Evolutionary conservation across 2,113 vertebrate genomes (phyloP), one percentile per base, ranked within the genome.

Genomic region (Neodon shergylaensis): DNA sequence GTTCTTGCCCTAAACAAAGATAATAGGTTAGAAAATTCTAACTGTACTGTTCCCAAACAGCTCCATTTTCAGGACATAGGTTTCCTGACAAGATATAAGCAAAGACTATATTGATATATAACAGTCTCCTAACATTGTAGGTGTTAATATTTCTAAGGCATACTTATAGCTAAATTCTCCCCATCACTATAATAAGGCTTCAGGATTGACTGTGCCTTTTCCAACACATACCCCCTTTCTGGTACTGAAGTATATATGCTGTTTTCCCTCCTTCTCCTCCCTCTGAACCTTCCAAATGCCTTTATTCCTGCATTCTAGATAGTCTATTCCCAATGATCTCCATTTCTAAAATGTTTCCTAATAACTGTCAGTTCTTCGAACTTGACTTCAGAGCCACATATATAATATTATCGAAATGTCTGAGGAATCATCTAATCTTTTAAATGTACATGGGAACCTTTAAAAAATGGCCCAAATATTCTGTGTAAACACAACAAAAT

Each of bases 1-100:
- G 94, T 49, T 66, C 76, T 86, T 68, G 0, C 28, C 66, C 31
- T 24, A 94, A 91, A 94, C 36, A 82, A 95, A 96, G 31, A 97
- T 13, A 4, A 93, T 78, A 26, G 77, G 39, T 58, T 87, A 91
- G 72, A 31, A 96, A 91, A 72, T 90, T 61, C 78, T 95, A 31
- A 26, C 22, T 42, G 11, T 22, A 42, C 39, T 93, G 1, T 74
- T 54, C 14, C 44, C 84, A 91, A 94, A 92, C 91, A 39, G 7
- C 31, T 28, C 79, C 70, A 91, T 7, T 66, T 54, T 91, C 31
- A 90, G 31, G 73, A 77, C 93, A 22, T 42, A 66, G 39, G 68
- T 70, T 85, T 36, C 22, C 14, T 6, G 14, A 66, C 22, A 58
- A 8, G 14, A 78, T 72, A 78, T 72, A 36, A 84, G 33, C 5